Base-by-base conservation (phyloP, 2,888 invertebrate species). In the Agapostemon virescens region DNA sequence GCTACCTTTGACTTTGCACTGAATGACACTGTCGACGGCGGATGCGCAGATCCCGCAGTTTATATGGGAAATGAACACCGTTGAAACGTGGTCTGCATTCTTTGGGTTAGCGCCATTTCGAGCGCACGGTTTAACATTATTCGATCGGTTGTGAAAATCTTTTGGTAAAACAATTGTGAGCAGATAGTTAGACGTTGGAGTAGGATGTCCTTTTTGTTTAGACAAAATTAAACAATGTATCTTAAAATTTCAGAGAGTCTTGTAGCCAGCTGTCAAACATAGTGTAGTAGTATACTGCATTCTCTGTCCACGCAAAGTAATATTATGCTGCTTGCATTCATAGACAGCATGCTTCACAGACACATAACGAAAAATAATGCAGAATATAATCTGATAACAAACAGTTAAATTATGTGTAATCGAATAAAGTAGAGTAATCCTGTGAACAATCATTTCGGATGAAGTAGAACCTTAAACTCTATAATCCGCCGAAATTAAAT, bases 1-100 rank as follows among this genome's bases (percentile, higher is more conserved):
- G 7, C 26, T 6, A 17, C 30, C 64, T 70, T 17, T 49, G 66
- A 70, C 42, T 69, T 64, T 23, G 38, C 63, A 45, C 30, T 36
- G 30, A 1, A 30, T 17, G 36, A 63, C 5, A 42, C 67, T 30
- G 1, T 20, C 17, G 17, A 0, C 55, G 26, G 23, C 17, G 23
- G 1, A 11, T 23, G 4, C 30, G 36, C 20, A n/a, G 33, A 9
- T 33, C 55, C 15, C 55, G 13, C 55, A 26, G 17, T 55, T 26
- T 55, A 55, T 55, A 15, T 1, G 15, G 15, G 15, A 55, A 55
- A 55, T 55, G 26, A 55, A 6, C n/a, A 7, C 1, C 15, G 15
- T 55, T 42, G 17, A 42, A 42, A 42, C 3, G 2, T 4, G 3
- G 5, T 33, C 5, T 2, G 33, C 33, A 33, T 33, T 33, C 33